These are phyloP conservation scores for Capricornis sumatraensis DNA, from an alignment of 2,113 vertebrate genomes.

Conservation along the genomic window DNA sequence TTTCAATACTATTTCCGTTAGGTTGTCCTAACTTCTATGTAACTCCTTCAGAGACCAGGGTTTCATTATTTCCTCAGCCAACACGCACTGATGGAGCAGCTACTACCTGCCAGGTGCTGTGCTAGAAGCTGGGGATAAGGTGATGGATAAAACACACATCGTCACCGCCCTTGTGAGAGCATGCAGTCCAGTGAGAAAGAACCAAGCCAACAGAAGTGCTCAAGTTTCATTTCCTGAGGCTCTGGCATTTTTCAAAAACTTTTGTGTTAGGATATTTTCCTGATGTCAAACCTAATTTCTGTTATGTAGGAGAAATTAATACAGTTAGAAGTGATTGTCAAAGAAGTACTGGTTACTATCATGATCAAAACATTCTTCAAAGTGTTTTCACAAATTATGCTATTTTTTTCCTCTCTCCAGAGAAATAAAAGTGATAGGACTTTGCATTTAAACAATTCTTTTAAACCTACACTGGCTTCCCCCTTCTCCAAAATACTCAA, in stretches of 20 bases:
- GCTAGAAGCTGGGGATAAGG: neutral
- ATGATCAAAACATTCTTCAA: neutral
- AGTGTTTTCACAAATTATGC: neutral
- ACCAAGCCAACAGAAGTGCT: neutral
- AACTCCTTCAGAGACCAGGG: neutral
- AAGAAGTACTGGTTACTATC: neutral
- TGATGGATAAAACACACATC: neutral
- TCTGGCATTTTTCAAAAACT: neutral
- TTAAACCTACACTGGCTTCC: neutral
- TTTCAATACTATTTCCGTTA: neutral
- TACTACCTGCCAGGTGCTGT: neutral
- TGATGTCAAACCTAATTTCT: neutral
- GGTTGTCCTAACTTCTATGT: neutral
- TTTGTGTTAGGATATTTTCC: neutral
- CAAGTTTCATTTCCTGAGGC: neutral
- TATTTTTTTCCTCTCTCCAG: neutral
- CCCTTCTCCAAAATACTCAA: neutral
- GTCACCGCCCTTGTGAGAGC: neutral
- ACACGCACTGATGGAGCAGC: neutral
- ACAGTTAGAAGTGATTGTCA: neutral
- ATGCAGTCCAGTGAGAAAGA: neutral
- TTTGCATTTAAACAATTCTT: neutral
- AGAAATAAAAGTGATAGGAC: neutral
- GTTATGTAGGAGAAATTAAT: neutral
- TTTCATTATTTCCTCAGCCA: neutral